Evolutionary conservation across 2,797 vertebrate species (phyloP).

Genomic region (Champsocephalus esox): DNA sequence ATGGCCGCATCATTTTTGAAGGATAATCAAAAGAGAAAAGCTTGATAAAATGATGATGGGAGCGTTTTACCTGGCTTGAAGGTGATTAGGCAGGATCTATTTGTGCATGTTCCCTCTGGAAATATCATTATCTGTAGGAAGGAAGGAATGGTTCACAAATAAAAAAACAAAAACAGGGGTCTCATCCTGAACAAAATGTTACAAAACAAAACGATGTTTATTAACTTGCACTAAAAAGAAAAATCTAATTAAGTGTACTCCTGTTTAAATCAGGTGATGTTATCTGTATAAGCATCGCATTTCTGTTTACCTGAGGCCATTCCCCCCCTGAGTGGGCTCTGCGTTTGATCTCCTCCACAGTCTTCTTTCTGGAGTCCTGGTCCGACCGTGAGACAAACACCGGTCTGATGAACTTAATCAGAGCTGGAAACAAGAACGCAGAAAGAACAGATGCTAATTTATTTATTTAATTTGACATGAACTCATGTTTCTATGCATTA

Average conservation of each 20-base stretch:
- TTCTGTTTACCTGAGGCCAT: slow-evolving; percentile 93
- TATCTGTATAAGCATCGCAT: background rate
- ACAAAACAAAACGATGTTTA: background rate
- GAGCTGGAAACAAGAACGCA: slow-evolving; percentile 82
- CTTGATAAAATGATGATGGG: slow-evolving; percentile 31
- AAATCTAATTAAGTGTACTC: background rate
- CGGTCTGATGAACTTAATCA: slow-evolving; percentile 95
- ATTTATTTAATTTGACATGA: background rate
- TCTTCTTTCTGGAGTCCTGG: slow-evolving; percentile 95
- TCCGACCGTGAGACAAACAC: slow-evolving; percentile 97
- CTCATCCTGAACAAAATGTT: background rate
- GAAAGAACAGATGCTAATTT: background rate
- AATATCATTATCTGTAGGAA: slow-evolving; percentile 97
- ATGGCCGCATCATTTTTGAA: background rate
- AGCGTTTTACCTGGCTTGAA: slow-evolving; percentile 93
- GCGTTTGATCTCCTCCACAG: slow-evolving; percentile 95
- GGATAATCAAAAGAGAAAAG: slow-evolving; percentile 2
- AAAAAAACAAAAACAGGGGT: background rate
- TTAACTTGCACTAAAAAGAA: background rate
- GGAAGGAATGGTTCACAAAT: slow-evolving; percentile 8
- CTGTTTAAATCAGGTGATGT: background rate
- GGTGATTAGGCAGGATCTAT: slow-evolving; percentile 97
- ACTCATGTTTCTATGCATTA: background rate
- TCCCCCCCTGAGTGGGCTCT: slow-evolving; percentile 91
- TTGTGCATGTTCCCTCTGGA: slow-evolving; percentile 98